These are phyloP conservation scores for Strix uralensis DNA, from an alignment of 2,113 vertebrate genomes.

Conservation along the genomic window DNA sequence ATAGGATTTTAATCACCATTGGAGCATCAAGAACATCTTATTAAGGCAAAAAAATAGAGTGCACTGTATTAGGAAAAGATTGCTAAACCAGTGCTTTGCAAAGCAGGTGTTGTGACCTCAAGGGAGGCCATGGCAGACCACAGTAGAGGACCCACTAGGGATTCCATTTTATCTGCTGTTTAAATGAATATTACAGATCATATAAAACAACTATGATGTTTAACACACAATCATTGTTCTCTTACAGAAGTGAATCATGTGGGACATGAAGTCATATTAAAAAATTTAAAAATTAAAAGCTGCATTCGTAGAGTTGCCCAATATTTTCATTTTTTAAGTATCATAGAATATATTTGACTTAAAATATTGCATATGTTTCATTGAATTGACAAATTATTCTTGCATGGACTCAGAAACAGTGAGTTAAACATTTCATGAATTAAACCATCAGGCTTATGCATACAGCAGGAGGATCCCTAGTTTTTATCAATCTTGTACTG, in stretches of 20 bases:
- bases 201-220: neutral
- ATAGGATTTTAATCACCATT: neutral
- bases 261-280: neutral
- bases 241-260: neutral
- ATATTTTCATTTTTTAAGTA: neutral
- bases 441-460: neutral
- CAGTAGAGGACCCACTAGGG: neutral
- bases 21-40: neutral
- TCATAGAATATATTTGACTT: neutral
- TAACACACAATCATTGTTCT: neutral
- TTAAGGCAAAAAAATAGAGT: rapidly evolving
- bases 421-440: neutral
- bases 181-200: neutral
- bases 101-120: rapidly evolving
- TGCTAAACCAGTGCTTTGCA: neutral
- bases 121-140: neutral
- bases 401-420: neutral
- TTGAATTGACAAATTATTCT: neutral
- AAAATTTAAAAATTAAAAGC: neutral
- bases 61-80: neutral
- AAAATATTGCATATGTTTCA: neutral
- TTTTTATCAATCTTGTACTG: neutral
- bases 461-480: neutral
- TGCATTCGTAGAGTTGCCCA: neutral
- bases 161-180: neutral